Evolutionary conservation across 2,113 vertebrate genomes (phyloP), one percentile per base, ranked within the genome.

Genomic region (Bothrops jararaca): DNA sequence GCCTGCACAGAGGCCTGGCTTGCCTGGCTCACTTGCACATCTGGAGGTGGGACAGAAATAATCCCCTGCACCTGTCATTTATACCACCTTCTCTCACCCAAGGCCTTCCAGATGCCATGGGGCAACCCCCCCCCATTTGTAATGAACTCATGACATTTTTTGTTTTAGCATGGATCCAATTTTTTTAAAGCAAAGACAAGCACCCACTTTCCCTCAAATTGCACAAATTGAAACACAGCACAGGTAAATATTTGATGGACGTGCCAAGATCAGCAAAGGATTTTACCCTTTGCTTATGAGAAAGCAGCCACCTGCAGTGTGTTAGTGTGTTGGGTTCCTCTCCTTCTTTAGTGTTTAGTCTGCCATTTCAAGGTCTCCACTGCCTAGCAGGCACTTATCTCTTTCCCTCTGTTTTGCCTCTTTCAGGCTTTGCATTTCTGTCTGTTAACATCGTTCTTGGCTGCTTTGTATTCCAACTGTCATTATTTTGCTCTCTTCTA

Each of bases 281-380:
- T 93, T 93, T 9, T 91, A 13, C 86, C n/a, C 89, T 53, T 91
- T 34, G n/a, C 48, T 39, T 45, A 3, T 12, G 64, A 93, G 85
- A 93, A 92, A 89, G 91, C 88, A 86, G 87, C 91, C 93, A 52
- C 64, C 91, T 94, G 89, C 60, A 94, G 48, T 50, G 48, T 94
- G 91, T 86, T 53, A 48, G 34, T 23, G 23, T n/a, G 34, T 90
- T 88, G 92, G 45, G 94, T 91, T 90, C 39, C 85, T 94, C 74
- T 1, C 80, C 86, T 85, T 86, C 80, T 45, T 89, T 39, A 86
- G 86, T 89, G 87, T 93, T 95, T 54, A 86, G 45, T 92, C 90
- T 92, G 0, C 54, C 7, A 23, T 60, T 58, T 56, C 88, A 86
- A 90, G 88, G 54, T 92, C 42, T 90, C 54, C n/a, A 7, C 42